A percentile compares a stretch with the other conserved stretches of the same genome.
phyloP scores from a whole-genome alignment of 1,140 invertebrate genomes.

The Lithobius niger region DNA sequence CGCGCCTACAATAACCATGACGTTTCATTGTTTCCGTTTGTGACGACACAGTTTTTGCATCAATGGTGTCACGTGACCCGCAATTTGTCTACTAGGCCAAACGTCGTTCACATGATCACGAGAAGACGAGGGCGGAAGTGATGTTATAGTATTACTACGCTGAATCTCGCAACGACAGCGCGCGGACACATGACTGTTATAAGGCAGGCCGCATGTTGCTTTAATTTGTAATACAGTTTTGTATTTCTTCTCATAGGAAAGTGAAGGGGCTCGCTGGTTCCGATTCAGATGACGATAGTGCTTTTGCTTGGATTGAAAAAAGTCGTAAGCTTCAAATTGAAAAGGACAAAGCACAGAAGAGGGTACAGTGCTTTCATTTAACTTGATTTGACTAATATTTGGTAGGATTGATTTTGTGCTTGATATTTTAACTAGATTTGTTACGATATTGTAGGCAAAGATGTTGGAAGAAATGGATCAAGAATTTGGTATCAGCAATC shows the following conservation, averaged over 20 bases:
- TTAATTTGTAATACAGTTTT: too few relatives aligned
- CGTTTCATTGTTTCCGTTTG: too few relatives aligned
- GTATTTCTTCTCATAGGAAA: constrained; percentile 29
- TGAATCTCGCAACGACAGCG: too few relatives aligned
- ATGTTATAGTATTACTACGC: too few relatives aligned
- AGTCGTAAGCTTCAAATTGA: constrained; percentile 61
- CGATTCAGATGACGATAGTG: constrained; percentile 49
- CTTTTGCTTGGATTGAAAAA: constrained; percentile 65
- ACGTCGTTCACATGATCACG: too few relatives aligned
- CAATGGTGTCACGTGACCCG: too few relatives aligned
- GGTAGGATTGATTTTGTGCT: background rate
- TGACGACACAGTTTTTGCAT: too few relatives aligned
- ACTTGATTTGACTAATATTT: background rate
- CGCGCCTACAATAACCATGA: too few relatives aligned
- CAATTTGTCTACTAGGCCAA: too few relatives aligned
- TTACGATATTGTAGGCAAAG: constrained; percentile 51
- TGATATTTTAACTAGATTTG: constrained; percentile 10
- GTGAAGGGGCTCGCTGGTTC: constrained; percentile 56
- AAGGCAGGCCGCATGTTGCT: too few relatives aligned
- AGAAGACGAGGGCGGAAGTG: too few relatives aligned
- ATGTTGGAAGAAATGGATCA: constrained; percentile 87
- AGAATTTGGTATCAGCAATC: constrained; percentile 76
- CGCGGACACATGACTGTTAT: too few relatives aligned
- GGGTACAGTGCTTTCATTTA: constrained; percentile 38
- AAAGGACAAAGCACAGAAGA: constrained; percentile 70